These are phyloP conservation scores for Capricornis sumatraensis DNA, from an alignment of 2,113 vertebrate species.

Conservation along the genomic window DNA sequence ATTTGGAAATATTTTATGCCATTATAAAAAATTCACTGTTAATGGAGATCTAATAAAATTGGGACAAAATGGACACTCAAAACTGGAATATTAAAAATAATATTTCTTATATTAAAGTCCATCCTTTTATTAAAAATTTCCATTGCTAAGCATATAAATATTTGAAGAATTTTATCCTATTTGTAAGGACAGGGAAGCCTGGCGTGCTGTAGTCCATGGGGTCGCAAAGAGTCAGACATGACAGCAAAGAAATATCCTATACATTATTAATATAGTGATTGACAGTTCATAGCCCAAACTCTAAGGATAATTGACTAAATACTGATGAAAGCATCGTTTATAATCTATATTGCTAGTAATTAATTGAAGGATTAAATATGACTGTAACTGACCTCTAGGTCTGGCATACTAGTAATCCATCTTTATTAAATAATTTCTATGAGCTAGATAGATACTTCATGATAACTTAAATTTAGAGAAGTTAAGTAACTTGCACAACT, in stretches of 20 bases:
- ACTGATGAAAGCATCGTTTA: background rate
- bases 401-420: background rate
- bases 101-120: background rate
- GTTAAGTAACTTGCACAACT: background rate
- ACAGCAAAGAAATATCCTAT: background rate
- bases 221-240: background rate
- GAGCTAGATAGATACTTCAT: background rate
- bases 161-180: background rate
- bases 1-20: background rate
- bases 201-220: background rate
- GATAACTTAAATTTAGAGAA: background rate
- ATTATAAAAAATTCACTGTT: conserved; percentile 24
- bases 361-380: background rate
- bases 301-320: background rate
- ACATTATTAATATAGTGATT: background rate
- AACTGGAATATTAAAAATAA: background rate
- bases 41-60: background rate
- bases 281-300: background rate
- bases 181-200: background rate
- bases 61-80: background rate
- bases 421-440: background rate
- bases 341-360: background rate
- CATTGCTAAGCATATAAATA: background rate
- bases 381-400: background rate
- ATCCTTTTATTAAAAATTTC: background rate